Evolutionary conservation across 2,113 vertebrate species (phyloP).

Genomic region (Halichoeres trimaculatus): DNA sequence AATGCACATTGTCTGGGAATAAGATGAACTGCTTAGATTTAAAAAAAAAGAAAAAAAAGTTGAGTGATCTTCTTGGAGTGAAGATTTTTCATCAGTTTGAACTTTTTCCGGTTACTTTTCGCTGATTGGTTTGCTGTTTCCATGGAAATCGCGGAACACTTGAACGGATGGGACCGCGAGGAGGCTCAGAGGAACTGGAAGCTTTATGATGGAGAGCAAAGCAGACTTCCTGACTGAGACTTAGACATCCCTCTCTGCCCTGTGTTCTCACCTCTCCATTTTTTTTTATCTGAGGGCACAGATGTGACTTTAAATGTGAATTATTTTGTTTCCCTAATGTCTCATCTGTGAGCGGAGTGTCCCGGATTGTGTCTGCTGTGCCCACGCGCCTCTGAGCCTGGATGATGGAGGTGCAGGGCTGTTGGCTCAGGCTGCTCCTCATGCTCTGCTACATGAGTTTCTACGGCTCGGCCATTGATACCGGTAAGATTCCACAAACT

Average conservation of each 20-base stretch:
- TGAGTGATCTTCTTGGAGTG: too few species aligned
- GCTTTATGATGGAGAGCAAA: slow-evolving; percentile 17
- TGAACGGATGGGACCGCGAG: slow-evolving; percentile 37
- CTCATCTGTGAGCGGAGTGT: slow-evolving; percentile 6
- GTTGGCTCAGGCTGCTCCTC: slow-evolving; percentile 58
- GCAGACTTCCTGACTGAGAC: not conserved
- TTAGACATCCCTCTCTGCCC: not conserved
- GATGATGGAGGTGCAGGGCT: slow-evolving; percentile 43
- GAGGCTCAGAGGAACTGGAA: slow-evolving; percentile 30
- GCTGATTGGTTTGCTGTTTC: slow-evolving; percentile 63
- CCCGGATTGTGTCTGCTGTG: not conserved
- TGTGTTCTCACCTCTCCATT: not conserved
- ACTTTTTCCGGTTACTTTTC: not conserved
- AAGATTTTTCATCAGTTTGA: too few species aligned
- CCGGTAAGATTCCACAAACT: slow-evolving; percentile 61
- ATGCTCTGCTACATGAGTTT: slow-evolving; percentile 55
- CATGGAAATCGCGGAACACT: slow-evolving; percentile 66
- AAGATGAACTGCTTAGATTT: too few species aligned
- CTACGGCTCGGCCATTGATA: slow-evolving; percentile 74
- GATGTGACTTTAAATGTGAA: not conserved
- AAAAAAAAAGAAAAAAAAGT: too few species aligned
- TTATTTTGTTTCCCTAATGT: not conserved
- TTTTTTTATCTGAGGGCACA: not conserved
- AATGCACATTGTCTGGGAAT: too few species aligned
- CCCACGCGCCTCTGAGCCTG: not conserved